Evolutionary conservation across 2,888 invertebrate species (phyloP), one percentile per base, ranked within the genome.

Genomic region (Erebia ligea): DNA sequence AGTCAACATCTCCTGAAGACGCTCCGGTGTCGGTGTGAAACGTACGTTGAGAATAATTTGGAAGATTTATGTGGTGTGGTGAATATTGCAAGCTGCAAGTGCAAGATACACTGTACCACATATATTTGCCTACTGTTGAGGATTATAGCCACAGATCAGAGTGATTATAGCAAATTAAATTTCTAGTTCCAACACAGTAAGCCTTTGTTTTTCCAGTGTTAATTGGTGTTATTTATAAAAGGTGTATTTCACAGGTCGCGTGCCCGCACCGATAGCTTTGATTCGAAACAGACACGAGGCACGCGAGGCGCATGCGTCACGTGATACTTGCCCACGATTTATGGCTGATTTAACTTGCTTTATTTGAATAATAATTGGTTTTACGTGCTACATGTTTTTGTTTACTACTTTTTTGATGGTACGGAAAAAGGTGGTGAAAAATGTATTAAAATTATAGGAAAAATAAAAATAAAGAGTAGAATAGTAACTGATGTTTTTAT

Each of bases 261-360:
- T 84, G 86, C 80, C 79, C 42, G 54, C 8, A 58, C 54, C 45
- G 73, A 72, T 70, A 25, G 45, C 58, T 45, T 68, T 61, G 57
- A 71, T 65, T 65, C 17, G 56, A 19, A 57, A n/a, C 45, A 71
- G 73, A 73, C 76, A 82, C 76, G 78, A 73, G 15, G 73, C 87
- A 86, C 86, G 86, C 86, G 76, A 85, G 76, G 78, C 80, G 81
- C 81, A 81, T 75, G 83, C 81, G 82, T 80, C 45, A 42, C 34
- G 50, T 21, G 66, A 17, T 21, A 19, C 40, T 64, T 64, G 19
- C 64, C 34, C 34, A 54, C 19, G 8, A 17, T 52, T 40, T 54
- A 54, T 54, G 64, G 54, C 8, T 13, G 34, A 52, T 40, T 52
- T 40, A 40, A 64, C 52, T 64, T 13, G 64, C 64, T 40, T n/a